Evolutionary conservation across 2,888 invertebrate species (phyloP).

Genomic region (Volucella bombylans): DNA sequence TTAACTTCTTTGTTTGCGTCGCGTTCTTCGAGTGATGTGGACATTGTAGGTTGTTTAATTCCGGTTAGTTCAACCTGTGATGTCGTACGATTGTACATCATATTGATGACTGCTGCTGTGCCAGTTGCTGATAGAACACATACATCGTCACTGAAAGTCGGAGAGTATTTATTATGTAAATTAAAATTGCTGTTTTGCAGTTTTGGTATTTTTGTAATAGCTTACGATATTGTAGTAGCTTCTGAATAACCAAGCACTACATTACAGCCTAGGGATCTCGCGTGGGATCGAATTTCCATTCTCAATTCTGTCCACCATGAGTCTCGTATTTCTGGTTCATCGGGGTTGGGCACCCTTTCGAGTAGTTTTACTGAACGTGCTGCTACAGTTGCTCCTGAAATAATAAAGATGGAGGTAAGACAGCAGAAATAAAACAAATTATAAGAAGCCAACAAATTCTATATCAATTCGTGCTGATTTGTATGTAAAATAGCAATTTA

Average conservation of each 20-base stretch:
- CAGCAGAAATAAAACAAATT: too few species aligned
- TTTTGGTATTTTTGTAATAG: not conserved
- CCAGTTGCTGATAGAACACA: slow-evolving; percentile 96
- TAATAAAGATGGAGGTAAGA: not conserved
- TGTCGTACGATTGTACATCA: slow-evolving; percentile 83
- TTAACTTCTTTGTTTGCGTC: slow-evolving; percentile 78
- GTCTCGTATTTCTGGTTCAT: slow-evolving; percentile 95
- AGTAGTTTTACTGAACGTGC: slow-evolving; percentile 92
- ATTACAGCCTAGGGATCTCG: slow-evolving; percentile 94
- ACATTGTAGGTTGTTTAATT: slow-evolving; percentile 80
- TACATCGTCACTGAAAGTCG: slow-evolving; percentile 91
- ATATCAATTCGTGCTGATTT: too few species aligned
- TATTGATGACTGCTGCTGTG: slow-evolving; percentile 93
- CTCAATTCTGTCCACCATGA: slow-evolving; percentile 98
- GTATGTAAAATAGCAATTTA: too few species aligned
- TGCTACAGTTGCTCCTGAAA: slow-evolving; percentile 89
- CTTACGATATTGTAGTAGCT: slow-evolving; percentile 94
- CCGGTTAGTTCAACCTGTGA: slow-evolving; percentile 79
- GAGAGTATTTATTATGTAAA: slow-evolving; percentile 74
- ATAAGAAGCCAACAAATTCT: too few species aligned
- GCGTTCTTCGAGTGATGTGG: slow-evolving; percentile 83
- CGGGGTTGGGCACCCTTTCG: slow-evolving; percentile 90
- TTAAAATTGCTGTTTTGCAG: not conserved
- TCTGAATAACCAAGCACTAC: slow-evolving; percentile 97
- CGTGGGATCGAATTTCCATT: slow-evolving; percentile 97